Base-by-base conservation (phyloP, 1,140 invertebrate genomes). In the Caenorhabditis latens region DNA sequence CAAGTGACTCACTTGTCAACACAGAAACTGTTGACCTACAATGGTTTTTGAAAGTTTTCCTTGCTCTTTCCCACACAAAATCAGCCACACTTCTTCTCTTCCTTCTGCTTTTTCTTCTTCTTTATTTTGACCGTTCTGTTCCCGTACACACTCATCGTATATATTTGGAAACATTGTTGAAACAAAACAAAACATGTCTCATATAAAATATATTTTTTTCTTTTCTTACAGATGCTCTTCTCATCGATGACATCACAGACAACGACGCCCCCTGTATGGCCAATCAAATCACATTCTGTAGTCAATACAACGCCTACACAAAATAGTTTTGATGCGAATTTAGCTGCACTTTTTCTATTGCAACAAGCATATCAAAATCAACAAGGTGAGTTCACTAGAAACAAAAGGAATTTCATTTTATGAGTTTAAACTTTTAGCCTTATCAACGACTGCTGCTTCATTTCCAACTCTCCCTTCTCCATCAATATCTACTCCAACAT, bases 201-300 rank as follows among this genome's bases (percentile, higher is more conserved):
- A 65, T 32, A 40, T n/a, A 61, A n/a, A 65, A 9, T 63, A 14
- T 58, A 65, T 32, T 65, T 14, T 24, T 24, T 14, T 19, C 13
- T 24, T 24, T 79, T 50, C 9, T 79, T 79, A 50, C 46, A 79
- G 71, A 79, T 79, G 71, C 43, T 79, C 43, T 79, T 79, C 71
- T 50, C 43, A 79, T 9, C 71, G 71, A 79, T 79, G 71, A 79
- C 71, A 19, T 79, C 71, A 79, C 71, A 79, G 71, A 46, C 71
- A 2, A 21, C 71, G 21, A 48, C 71, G 19, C 71, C 71, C 6
- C 21, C 71, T 50, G 46, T 21, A 43, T 79, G 71, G 71, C 71
- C 71, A 21, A 21, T 24, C 11, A 79, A 79, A 50, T 63, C 71
- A 79, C 16, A 14, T 11, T 46, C 65, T 4, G 40, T 50, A 19